A percentile compares a stretch with the other conserved stretches of the same genome.
These are phyloP conservation scores for Babyrousa celebensis DNA, from an alignment of 2,797 vertebrate species.

Conservation along the genomic window DNA sequence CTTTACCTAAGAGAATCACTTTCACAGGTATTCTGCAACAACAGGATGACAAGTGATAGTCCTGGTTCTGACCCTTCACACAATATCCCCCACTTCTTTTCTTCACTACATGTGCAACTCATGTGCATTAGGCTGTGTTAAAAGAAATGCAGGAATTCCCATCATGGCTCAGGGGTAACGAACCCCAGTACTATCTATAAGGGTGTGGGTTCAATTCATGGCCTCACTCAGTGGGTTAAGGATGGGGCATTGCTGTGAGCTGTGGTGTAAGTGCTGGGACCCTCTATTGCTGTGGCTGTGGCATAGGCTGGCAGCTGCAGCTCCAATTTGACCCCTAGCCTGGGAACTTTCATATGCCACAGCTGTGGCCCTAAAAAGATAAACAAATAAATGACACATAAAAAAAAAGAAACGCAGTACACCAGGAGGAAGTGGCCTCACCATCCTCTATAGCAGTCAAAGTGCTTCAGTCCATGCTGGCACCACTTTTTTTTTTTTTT, in stretches of 20 bases:
- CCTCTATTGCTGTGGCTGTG: no score
- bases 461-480: neutral
- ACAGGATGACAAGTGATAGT: slow-evolving; percentile 15
- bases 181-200: no score
- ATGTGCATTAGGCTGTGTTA: neutral
- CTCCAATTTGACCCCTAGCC: no score
- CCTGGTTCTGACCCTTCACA: slow-evolving; percentile 28
- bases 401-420: neutral
- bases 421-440: neutral
- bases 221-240: no score
- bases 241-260: no score
- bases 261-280: no score
- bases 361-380: no score
- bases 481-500: neutral
- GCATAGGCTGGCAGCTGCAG: no score
- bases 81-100: neutral
- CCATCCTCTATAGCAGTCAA: neutral
- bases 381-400: no score
- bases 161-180: no score
- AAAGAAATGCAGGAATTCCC: neutral
- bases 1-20: neutral
- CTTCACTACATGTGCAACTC: neutral
- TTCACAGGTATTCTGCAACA: slow-evolving; percentile 30
- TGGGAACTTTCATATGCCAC: no score
- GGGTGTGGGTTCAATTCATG: no score